Evolutionary conservation across 1,140 invertebrate species (phyloP).

Genomic region (Ruditapes philippinarum): DNA sequence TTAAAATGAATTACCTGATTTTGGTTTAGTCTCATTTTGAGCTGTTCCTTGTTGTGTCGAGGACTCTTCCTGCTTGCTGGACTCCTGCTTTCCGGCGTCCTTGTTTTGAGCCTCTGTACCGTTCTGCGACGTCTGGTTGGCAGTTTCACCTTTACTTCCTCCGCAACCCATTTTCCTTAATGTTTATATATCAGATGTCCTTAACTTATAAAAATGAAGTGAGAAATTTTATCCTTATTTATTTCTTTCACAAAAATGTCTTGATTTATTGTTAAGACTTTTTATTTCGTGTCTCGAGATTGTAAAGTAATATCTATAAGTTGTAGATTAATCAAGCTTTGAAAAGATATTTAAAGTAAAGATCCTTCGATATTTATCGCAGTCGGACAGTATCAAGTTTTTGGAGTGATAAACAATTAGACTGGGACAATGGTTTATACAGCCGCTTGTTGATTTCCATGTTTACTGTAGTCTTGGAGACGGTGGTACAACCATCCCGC

Average conservation of each 20-base stretch:
- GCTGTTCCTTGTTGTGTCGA: not conserved
- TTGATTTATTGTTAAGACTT: not conserved
- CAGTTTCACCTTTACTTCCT: conserved; percentile 11
- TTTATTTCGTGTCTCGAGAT: not conserved
- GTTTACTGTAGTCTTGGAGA: conserved; percentile 35
- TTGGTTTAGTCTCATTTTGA: not conserved
- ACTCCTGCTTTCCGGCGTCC: not conserved
- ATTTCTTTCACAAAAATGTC: not conserved
- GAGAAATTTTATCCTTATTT: not conserved
- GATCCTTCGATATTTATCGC: conserved; percentile 17
- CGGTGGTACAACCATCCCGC: not conserved
- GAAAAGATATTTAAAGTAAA: conserved; percentile 17
- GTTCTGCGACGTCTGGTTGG: not conserved
- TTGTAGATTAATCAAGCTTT: conserved; percentile 11
- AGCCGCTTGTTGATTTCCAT: conserved; percentile 18
- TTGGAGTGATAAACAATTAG: conserved; percentile 22
- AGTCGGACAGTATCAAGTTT: not conserved
- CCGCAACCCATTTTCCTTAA: conserved; percentile 11
- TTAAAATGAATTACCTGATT: not conserved
- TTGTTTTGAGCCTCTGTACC: not conserved
- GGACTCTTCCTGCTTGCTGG: not conserved
- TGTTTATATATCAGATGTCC: too few relatives aligned
- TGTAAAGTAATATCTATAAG: not conserved
- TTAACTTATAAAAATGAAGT: not conserved
- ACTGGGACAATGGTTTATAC: not conserved